These are phyloP conservation scores for Caenorhabditis zanzibari DNA, from an alignment of 2,888 invertebrate species.

Conservation along the genomic window DNA sequence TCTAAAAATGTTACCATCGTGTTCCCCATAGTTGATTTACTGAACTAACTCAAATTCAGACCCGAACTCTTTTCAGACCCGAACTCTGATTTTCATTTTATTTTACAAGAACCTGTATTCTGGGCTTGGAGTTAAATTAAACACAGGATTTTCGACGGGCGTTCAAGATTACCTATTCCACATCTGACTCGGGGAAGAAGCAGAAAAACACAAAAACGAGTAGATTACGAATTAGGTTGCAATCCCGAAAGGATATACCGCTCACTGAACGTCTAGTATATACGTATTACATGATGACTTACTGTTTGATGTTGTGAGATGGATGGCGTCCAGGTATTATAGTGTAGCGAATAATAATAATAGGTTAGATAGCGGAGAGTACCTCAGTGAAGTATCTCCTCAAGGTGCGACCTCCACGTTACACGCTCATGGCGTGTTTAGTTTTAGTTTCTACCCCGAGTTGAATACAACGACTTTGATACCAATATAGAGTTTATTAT, in stretches of 20 bases:
- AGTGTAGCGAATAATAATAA: background rate
- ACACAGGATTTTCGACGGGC: background rate
- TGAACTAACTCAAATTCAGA: too few relatives aligned
- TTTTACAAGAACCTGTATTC: background rate
- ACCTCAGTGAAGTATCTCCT: conserved; percentile 34
- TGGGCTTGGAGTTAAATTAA: background rate
- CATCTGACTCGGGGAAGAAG: background rate
- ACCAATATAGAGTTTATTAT: background rate
- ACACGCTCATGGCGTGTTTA: background rate
- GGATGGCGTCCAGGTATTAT: background rate
- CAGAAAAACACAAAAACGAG: background rate
- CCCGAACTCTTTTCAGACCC: too few relatives aligned
- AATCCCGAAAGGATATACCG: background rate
- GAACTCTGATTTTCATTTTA: background rate
- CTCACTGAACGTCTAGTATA: background rate
- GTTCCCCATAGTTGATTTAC: too few relatives aligned
- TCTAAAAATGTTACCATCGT: too few relatives aligned
- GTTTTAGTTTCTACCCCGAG: background rate
- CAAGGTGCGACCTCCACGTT: conserved; percentile 32
- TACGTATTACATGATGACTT: conserved; percentile 11
- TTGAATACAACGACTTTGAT: background rate
- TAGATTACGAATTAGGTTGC: background rate
- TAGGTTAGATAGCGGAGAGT: conserved; percentile 13
- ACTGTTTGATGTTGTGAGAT: background rate
- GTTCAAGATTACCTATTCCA: background rate